These are phyloP conservation scores for Porites lobata DNA, from an alignment of 92 coral and sea anemone species.

Conservation along the genomic window DNA sequence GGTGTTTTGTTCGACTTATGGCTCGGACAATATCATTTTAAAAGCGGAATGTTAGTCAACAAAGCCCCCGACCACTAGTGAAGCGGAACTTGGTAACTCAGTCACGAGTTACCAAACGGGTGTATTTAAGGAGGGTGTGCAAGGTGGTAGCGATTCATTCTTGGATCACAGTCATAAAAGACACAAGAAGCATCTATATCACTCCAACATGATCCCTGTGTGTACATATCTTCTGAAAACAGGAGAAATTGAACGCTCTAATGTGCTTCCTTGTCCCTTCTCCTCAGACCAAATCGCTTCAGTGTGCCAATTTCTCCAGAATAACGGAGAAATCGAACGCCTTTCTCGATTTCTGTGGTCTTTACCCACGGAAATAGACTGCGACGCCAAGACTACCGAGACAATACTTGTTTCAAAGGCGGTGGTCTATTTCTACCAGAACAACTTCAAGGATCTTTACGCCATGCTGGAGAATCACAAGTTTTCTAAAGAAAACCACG, in stretches of 20 bases:
- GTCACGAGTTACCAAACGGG: conserved; percentile 27
- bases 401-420: conserved; percentile 90
- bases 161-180: neutral
- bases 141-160: conserved; percentile 15
- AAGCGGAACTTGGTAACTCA: conserved; percentile 36
- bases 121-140: conserved; percentile 21
- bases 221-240: no score
- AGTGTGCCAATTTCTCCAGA: conserved; percentile 92
- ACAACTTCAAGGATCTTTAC: conserved; percentile 89
- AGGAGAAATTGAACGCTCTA: neutral
- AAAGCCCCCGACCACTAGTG: conserved; percentile 76
- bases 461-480: conserved; percentile 80
- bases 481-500: conserved; percentile 86
- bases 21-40: conserved; percentile 79
- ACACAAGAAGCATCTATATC: conserved; percentile 18
- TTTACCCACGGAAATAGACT: conserved; percentile 78
- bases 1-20: conserved; percentile 87
- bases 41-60: conserved; percentile 85
- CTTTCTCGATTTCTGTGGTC: conserved; percentile 97
- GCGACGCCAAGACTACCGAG: conserved; percentile 83
- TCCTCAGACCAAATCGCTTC: conserved; percentile 89
- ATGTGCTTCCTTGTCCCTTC: conserved; percentile 91
- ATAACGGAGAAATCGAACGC: conserved; percentile 91
- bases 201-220: conserved; percentile 71
- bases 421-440: conserved; percentile 90